Base-by-base conservation (phyloP, 2,113 vertebrate genomes). In the Pterocles gutturalis region DNA sequence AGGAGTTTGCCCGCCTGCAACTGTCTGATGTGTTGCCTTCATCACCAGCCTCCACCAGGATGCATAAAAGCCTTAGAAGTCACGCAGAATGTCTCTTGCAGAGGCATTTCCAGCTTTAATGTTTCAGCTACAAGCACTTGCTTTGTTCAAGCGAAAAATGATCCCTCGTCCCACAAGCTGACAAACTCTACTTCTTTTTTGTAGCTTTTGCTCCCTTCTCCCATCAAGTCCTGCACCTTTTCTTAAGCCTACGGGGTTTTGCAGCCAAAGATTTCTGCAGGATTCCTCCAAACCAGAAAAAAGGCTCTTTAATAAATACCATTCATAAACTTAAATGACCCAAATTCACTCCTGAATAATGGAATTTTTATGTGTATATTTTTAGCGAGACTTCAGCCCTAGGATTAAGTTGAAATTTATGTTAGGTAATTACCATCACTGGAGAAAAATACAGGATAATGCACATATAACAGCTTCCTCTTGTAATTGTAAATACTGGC, bases 391-490 rank as follows among this genome's bases (percentile, higher is more conserved):
- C 71, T 79, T 85, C 76, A 95, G 89, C 91, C 91, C 61, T 77
- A 69, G 71, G 89, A 78, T 76, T 92, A 77, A 95, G 87, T 26
- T 96, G 77, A 97, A 97, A 97, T 88, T 73, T 67, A 87, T 86
- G 90, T 82, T 82, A 78, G 79, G 95, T 76, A 94, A 98, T 97
- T 97, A 96, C 89, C 90, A 95, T 93, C 94, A 94, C 66, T 91
- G 61, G 57, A 95, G 80, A 84, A 96, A 92, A 95, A 90, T 54
- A 91, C 22, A 58, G 70, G 61, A 92, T 73, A 84, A 73, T 61
- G 72, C 93, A 92, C 73, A 13, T 65, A 84, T 71, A 97, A 95
- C 96, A 97, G 96, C 93, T 98, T 98, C 97, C 97, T 97, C 95
- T 45, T 77, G 88, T 92, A 96, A 97, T 88, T 94, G 94, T 95